Conservation (phyloP, 2,888 invertebrate species). For the Ctena decussata region DNA sequence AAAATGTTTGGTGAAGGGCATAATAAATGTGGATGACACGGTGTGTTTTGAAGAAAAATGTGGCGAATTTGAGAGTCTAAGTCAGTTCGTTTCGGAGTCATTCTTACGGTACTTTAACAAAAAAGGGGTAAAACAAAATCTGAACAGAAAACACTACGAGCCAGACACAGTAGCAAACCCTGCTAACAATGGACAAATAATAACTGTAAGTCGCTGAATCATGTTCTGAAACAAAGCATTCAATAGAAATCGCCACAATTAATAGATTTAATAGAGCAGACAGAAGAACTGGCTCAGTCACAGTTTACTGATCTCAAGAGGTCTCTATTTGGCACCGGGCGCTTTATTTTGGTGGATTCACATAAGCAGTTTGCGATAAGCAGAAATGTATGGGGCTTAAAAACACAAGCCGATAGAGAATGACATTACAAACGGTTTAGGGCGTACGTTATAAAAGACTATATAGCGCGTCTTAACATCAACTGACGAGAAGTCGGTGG, state of each 20-base stretch:
- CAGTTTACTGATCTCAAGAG: slow-evolving; percentile 23
- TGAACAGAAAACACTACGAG: background rate
- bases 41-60: slow-evolving; percentile 30
- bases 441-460: background rate
- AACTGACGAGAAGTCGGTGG: background rate
- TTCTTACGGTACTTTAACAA: slow-evolving; percentile 9
- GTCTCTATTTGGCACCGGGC: slow-evolving; percentile 10
- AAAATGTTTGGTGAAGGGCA: slow-evolving; percentile 28
- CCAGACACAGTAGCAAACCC: background rate
- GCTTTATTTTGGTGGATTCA: background rate
- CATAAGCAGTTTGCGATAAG: slow-evolving; percentile 17
- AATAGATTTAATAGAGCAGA: background rate
- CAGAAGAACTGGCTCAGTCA: background rate
- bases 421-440: slow-evolving; percentile 13
- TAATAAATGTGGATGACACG: slow-evolving; percentile 23
- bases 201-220: background rate
- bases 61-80: background rate
- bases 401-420: slow-evolving; percentile 5
- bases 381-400: slow-evolving; percentile 13
- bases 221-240: background rate
- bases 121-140: background rate
- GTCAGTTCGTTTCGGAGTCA: background rate
- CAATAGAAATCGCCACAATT: slow-evolving; percentile 7
- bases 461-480: background rate
- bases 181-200: background rate